These are phyloP conservation scores for Peromyscus attwateri DNA, from an alignment of 2,797 vertebrate genomes.

Conservation along the genomic window DNA sequence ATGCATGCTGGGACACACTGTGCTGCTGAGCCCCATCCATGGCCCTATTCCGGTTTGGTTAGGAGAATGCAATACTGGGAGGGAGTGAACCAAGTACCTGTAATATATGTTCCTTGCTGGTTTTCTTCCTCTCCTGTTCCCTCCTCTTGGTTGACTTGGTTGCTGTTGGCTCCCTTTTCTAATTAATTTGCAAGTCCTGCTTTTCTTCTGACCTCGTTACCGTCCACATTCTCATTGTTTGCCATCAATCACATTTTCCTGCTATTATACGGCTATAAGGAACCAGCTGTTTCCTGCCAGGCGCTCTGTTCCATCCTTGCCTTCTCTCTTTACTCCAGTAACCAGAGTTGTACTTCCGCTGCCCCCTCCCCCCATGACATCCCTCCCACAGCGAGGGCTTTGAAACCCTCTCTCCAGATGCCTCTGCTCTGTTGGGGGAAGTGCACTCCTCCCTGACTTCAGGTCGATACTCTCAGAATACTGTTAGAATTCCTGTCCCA, in stretches of 20 bases:
- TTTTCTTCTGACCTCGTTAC: background rate
- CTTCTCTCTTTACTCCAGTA: no score
- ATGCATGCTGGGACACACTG: no score
- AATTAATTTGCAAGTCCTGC: background rate
- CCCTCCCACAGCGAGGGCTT: background rate
- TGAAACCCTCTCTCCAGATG: accelerated
- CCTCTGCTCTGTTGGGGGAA: background rate
- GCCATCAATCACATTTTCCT: background rate
- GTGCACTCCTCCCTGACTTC: background rate
- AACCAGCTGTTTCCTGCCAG: background rate
- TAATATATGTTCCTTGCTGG: background rate
- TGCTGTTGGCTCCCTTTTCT: background rate
- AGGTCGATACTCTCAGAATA: background rate
- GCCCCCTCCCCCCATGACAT: background rate
- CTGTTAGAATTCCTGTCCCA: background rate
- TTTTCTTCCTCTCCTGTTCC: background rate
- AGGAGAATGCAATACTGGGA: background rate
- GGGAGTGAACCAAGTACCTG: background rate
- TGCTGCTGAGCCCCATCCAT: background rate
- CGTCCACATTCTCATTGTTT: background rate
- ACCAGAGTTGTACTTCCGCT: background rate
- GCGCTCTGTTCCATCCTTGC: background rate
- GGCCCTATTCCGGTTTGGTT: background rate
- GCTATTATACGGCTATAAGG: background rate
- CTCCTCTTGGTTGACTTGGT: background rate